Base-by-base conservation (phyloP, 2,888 invertebrate species). In the Eupithecia centaureata region DNA sequence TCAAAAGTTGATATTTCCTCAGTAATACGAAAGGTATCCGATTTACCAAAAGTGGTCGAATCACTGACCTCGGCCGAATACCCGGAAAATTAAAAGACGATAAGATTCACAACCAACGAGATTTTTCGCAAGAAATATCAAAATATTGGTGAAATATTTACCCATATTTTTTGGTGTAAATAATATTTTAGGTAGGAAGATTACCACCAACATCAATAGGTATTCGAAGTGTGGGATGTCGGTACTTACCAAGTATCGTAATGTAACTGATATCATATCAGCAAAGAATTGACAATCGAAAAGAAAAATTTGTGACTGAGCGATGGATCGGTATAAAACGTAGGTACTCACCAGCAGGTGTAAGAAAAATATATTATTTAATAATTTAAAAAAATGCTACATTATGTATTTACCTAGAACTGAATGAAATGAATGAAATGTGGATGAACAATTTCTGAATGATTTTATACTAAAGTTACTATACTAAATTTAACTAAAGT, bases 1-100 rank as follows among this genome's bases (percentile, higher is more conserved):
- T 7, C 15, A 27, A 15, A 5, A 2, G 15, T 27, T 52, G 27
- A 52, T 25, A 5, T 52, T 56, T 56, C 15, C 13, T 15, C 15
- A 25, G 10, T 7, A 33, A 13, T 3, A 38, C 1, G n/a, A n/a
- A 27, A 54, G 5, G 28, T 54, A 54, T 15, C 28, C 25, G 13
- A 27, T 54, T 54, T n/a, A 15, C 52, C 28, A 38, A 38, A 38
- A 60, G 28, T 58, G 66, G 63, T 28, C 57, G 61, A 52, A 62
- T 64, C 67, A 42, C 64, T 67, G 61, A 51, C 35, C 56, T 47
- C 62, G 59, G 25, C 54, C 61, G 56, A 67, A 63, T 47, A 58
- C 27, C 61, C 67, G 64, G 47, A 59, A 70, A 67, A 67, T 70
- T 59, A 64, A 62, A 61, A 30, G 59, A 15, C 61, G 61, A 70